Base-by-base conservation (phyloP, 2,797 vertebrate genomes). In the Natrix natrix region DNA sequence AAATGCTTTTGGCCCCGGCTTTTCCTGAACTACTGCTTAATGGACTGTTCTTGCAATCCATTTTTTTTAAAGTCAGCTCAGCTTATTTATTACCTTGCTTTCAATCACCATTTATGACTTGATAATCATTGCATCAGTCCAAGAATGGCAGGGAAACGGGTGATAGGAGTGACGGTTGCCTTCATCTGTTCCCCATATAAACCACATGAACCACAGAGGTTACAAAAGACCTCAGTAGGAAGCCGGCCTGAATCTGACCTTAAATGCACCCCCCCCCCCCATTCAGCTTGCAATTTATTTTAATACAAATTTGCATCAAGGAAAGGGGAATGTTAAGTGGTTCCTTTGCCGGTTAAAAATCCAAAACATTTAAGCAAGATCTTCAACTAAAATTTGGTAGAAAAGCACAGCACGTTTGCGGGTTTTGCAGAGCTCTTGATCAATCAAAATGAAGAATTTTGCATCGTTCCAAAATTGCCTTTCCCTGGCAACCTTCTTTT, bases 1-100 rank as follows among this genome's bases (percentile, higher is more conserved):
- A 8, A 55, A 55, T 69, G 94, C 86, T 89, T 93, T 94, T 74
- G 86, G 90, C 91, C 37, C 90, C 0, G 4, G 0, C 57, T 63
- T 16, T 69, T 32, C 2, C 24, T 8, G 66, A 43, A 24, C n/a
- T 55, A 32, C n/a, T 55, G 26, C 48, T 63, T n/a, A 24, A 43
- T 24, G 8, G 3, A 6, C 1, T 8, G 52, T 90, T 69, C 0
- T 0, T 2, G 55, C 24, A 8, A 60, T 90, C 20, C 4, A 0
- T 55, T 11, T 60, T 61, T 5, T 0, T 52, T 56, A 8, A 52
- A 66, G n/a, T 17, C 88, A 11, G 0, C 7, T 16, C 94, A 86
- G 74, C 91, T 74, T n/a, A 74, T 24, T 86, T n/a, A n/a, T 48
- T 20, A 54, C 37, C 57, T 86, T 86, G 16, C 43, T 55, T 59